These are phyloP conservation scores for Cassiopea xamachana DNA, from an alignment of 30 jellyfish, hydroid and myxozoan species.

Conservation along the genomic window DNA sequence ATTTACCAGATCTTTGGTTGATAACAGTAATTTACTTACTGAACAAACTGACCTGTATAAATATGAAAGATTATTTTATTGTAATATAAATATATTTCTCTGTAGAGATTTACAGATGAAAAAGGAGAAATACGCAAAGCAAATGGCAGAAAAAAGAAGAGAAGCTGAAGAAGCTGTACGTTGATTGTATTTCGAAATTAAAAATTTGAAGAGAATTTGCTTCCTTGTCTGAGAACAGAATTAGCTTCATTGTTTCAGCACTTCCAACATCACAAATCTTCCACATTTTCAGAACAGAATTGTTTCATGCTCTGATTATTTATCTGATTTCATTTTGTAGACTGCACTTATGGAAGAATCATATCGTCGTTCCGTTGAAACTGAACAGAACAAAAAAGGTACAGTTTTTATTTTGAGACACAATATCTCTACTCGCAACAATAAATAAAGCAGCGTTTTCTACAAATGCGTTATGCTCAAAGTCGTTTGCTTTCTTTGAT, in stretches of 20 bases:
- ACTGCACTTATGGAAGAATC: slow-evolving; percentile 67
- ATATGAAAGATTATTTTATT: background rate
- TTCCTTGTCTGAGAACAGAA: background rate
- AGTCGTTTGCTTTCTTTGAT: too few relatives aligned
- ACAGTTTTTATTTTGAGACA: background rate
- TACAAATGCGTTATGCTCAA: too few relatives aligned
- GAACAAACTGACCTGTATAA: background rate
- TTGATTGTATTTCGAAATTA: background rate
- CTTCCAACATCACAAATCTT: too few relatives aligned
- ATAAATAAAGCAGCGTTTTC: too few relatives aligned
- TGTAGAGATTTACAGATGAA: slow-evolving; percentile 48
- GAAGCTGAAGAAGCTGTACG: slow-evolving; percentile 92
- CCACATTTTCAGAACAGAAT: too few relatives aligned
- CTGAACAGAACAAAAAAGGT: slow-evolving; percentile 76
- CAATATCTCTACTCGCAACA: too few relatives aligned
- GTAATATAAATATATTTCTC: background rate
- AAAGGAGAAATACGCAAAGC: slow-evolving; percentile 61
- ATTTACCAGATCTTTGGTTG: slow-evolving; percentile 1
- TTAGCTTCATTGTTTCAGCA: too few relatives aligned
- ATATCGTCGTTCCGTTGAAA: slow-evolving; percentile 73
- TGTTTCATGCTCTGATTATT: too few relatives aligned
- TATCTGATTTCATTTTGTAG: slow-evolving; percentile 26
- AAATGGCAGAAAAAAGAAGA: slow-evolving; percentile 71
- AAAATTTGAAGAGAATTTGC: background rate
- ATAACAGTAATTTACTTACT: background rate